Evolutionary conservation across 1,140 invertebrate genomes (phyloP), one percentile per base, ranked within the genome.

Genomic region (Temnothorax longispinosus): DNA sequence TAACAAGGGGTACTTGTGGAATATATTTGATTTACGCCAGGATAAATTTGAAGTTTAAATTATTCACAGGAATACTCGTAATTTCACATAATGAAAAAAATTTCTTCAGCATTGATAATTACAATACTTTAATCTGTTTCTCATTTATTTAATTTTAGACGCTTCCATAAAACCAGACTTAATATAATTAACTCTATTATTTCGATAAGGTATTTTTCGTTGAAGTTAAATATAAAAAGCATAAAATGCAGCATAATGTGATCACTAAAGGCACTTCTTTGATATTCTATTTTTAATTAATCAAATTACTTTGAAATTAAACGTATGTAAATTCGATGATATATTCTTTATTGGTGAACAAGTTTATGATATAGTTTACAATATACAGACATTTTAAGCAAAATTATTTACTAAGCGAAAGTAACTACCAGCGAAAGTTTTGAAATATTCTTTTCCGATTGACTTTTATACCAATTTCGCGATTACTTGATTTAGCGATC

Each of bases 21-120:
- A 74, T 75, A 75, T 84, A 44, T 84, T 84, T 84, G 69, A 84
- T 84, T 84, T 84, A 84, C 80, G 44, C 80, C 35, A 62, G 80
- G 47, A 84, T 84, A 84, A 75, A 75, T 84, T 75, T 74, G 62
- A 84, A 62, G 27, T 84, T 74, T 75, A 62, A 84, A 84, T 84
- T 60, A 75, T 44, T 47, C 41, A 60, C 80, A 44, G 80, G 11
- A 32, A 60, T 75, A 74, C 27, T 21, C 69, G 54, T 75, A 84
- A 84, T 60, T 27, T 60, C 18, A 38, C 27, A n/a, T 47, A 69
- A 47, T 62, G 18, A 71, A 84, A 74, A 84, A 44, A 58, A 35
- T 38, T 50, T 5, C 18, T 74, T 38, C 13, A 52, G 10, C 10
- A 74, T 74, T 58, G n/a, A 18, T 81, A 41, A 81, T 81, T 81